These are phyloP conservation scores for Apeltes quadracus DNA, from an alignment of 2,113 vertebrate species.

Conservation along the genomic window DNA sequence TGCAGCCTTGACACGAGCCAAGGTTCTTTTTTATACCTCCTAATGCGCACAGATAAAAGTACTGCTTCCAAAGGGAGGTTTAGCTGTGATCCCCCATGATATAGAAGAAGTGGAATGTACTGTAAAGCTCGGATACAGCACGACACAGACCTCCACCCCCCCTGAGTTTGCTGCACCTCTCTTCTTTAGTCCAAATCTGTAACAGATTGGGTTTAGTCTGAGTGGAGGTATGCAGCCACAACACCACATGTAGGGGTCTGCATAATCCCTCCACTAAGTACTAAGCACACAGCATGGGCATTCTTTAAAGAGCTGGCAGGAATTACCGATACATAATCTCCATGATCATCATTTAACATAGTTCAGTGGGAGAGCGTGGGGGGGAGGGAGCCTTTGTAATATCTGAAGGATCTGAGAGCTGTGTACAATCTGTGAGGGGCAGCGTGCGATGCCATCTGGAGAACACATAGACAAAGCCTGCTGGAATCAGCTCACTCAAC, in stretches of 20 bases:
- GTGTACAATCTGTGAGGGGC: constrained; percentile 39
- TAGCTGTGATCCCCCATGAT: constrained; percentile 62
- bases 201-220: constrained; percentile 83
- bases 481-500: constrained; percentile 47
- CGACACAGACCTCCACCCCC: constrained; percentile 21
- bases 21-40: constrained; percentile 52
- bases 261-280: constrained; percentile 76
- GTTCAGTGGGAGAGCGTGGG: constrained; percentile 27
- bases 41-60: constrained; percentile 62
- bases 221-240: constrained; percentile 83
- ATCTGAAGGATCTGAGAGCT: constrained; percentile 45
- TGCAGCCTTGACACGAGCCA: constrained; percentile 55
- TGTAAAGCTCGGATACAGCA: constrained; percentile 51
- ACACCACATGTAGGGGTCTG: constrained; percentile 76
- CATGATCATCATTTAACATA: constrained; percentile 71
- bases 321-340: constrained; percentile 78
- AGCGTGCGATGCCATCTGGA: constrained; percentile 58
- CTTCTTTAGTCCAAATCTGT: constrained; percentile 75
- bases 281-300: constrained; percentile 77
- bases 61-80: constrained; percentile 48
- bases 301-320: constrained; percentile 76
- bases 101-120: constrained; percentile 67
- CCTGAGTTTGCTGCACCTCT: constrained; percentile 59
- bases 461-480: constrained; percentile 42
- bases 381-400: constrained; percentile 14